Evolutionary conservation across 2,113 vertebrate species (phyloP), one percentile per base, ranked within the genome.

Genomic region (Gopherus evgoodei): DNA sequence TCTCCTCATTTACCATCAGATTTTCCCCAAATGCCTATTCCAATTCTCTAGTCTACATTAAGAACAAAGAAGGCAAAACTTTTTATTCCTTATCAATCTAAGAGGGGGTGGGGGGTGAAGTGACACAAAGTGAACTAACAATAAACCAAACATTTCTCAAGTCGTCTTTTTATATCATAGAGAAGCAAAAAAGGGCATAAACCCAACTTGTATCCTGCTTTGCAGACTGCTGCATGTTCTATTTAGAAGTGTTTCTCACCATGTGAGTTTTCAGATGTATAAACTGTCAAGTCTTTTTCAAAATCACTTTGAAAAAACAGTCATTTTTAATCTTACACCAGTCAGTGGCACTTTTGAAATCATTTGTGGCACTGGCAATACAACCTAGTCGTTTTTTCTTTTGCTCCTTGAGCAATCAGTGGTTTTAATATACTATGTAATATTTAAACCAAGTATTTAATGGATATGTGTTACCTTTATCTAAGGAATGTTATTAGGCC

Each of bases 261-360:
- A 14, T 14, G 81, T 49, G 49, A 78, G 17, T 27, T 16, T 90
- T 57, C 89, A 65, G 1, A 0, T 91, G 35, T 12, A 75, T 44
- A 75, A 12, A 24, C 38, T 24, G 19, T 35, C 14, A 17, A n/a
- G 13, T 38, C n/a, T 72, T 38, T 76, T 44, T 44, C 29, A 88
- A 21, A 80, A 22, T 69, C 24, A 62, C 92, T 86, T 91, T 86
- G 57, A 44, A 91, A 83, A 21, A 90, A 65, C 22, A 83, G 86
- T 9, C 27, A 78, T 83, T 91, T 93, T 38, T 54, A 24, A 38
- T 49, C 16, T 83, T 88, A 38, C 10, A 84, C 2, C 11, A 79
- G 4, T 19, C 1, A 17, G 0, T 76, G 38, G 42, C 75, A 83
- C 8, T 84, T 86, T 81, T 93, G 44, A 56, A 13, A 3, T 79